Evolutionary conservation across 2,888 invertebrate species (phyloP), one percentile per base, ranked within the genome.

Genomic region (Galerucella calmariensis): DNA sequence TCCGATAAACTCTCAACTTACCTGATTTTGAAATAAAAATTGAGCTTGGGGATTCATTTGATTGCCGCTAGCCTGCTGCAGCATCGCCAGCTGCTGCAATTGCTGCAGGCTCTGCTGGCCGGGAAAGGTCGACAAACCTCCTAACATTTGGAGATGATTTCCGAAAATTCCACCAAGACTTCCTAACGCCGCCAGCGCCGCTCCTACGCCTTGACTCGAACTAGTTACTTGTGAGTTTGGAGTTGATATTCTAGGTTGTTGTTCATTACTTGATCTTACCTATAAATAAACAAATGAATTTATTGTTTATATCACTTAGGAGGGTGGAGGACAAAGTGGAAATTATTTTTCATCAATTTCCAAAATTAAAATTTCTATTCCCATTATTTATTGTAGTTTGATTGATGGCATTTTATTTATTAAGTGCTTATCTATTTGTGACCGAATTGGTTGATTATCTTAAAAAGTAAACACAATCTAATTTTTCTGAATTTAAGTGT

Each of bases 1-100:
- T 63, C 4, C 27, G 27, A 27, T 27, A 27, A 27, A 27, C 27
- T 27, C 11, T 46, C 44, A 65, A 51, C 85, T 83, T 84, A 93
- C 93, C 90, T 92, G 94, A 87, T 94, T 94, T 85, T 94, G 94
- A 71, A 94, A 87, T 86, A 94, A 92, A 84, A 94, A 93, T 85
- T 94, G 94, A 27, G 93, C 90, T 81, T 91, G 92, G 6, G 93
- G 89, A 76, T 85, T 87, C 67, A 86, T 82, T 74, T 85, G 85
- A 74, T 86, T 86, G 14, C 83, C 82, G 70, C 79, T 79, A 10
- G 82, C 81, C 84, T 87, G 81, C 79, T 85, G 71, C 88, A 88
- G 70, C 91, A 92, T 79, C 90, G 92, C 82, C 12, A 92, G 89
- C 88, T 92, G 90, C 72, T 92, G 90, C 81, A 92, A 89, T 82